Conservation (phyloP, 2,113 vertebrate genomes). For the Plestiodon gilberti region DNA sequence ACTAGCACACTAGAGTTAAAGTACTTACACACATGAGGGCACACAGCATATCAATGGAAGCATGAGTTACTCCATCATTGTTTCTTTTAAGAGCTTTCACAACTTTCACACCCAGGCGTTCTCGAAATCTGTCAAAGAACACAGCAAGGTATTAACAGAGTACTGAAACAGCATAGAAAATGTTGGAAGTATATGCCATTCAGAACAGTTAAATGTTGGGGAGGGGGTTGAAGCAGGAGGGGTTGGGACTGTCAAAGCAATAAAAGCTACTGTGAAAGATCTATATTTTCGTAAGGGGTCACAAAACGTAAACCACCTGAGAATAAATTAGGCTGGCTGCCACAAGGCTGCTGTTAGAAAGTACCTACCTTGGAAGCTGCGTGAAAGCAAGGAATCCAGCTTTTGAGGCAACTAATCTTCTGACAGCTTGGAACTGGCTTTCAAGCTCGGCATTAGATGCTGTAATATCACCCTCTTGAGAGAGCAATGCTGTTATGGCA, state of each 20-base stretch:
- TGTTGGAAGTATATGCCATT: not conserved
- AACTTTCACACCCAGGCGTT: constrained; percentile 95
- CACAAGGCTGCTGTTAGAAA: not conserved
- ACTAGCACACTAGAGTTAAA: constrained; percentile 2
- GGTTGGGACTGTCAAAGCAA: not conserved
- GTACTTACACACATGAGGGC: constrained; percentile 99
- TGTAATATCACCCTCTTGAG: constrained; percentile 89
- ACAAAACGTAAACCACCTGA: not conserved
- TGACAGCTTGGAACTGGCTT: constrained; percentile 97
- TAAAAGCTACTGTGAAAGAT: not conserved
- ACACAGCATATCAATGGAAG: constrained; percentile 97
- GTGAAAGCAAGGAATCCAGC: constrained; percentile 98
- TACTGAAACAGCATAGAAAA: not conserved
- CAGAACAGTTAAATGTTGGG: not conserved
- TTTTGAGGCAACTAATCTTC: constrained; percentile 96
- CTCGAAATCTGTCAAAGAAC: constrained; percentile 87
- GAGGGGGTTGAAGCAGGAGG: not conserved
- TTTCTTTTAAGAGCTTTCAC: constrained; percentile 97
- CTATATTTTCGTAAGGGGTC: not conserved
- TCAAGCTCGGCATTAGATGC: constrained; percentile 91
- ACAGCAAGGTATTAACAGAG: constrained; percentile 34
- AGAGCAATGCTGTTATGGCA: constrained; percentile 92
- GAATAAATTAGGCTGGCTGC: not conserved
- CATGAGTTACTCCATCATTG: constrained; percentile 94
- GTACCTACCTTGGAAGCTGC: constrained; percentile 93